A percentile compares a stretch with the other conserved stretches of the same genome.
Conservation (phyloP, 1,140 invertebrate species). For the Hycleus cichorii region DNA sequence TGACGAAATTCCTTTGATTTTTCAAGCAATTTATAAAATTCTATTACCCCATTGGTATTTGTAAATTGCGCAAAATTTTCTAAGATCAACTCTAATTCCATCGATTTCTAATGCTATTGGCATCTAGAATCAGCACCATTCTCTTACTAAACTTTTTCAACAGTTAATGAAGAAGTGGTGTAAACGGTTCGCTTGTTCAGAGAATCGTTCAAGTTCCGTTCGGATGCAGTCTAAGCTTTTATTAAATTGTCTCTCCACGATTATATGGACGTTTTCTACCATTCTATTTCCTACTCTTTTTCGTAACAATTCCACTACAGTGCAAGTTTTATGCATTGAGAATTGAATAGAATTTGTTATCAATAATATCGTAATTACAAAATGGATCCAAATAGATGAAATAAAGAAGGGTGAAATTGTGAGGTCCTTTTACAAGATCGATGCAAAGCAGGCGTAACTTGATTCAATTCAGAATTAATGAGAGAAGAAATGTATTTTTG, state of each 20-base stretch:
- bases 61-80: not conserved
- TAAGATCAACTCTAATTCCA: not conserved
- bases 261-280: slow-evolving; percentile 5
- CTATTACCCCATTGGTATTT: too few relatives aligned
- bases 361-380: too few relatives aligned
- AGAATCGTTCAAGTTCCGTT: slow-evolving; percentile 8
- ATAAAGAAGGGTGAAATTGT: too few relatives aligned
- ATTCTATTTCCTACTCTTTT: not conserved
- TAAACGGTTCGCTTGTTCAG: slow-evolving; percentile 9
- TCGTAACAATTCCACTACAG: not conserved
- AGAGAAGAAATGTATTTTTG: too few relatives aligned
- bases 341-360: too few relatives aligned
- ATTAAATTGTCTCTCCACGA: slow-evolving; percentile 12
- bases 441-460: too few relatives aligned
- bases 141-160: slow-evolving; percentile 9
- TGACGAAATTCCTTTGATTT: not conserved
- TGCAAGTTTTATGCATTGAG: too few relatives aligned
- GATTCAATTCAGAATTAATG: too few relatives aligned
- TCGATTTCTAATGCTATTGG: slow-evolving; percentile 11
- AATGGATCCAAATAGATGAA: too few relatives aligned
- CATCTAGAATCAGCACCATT: slow-evolving; percentile 1
- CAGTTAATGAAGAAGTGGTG: slow-evolving; percentile 11
- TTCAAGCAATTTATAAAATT: too few relatives aligned
- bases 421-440: too few relatives aligned
- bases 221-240: slow-evolving; percentile 10